phyloP scores from a whole-genome alignment of 53 echinoderm and acorn worm species.

The Paracentrotus lividus region DNA sequence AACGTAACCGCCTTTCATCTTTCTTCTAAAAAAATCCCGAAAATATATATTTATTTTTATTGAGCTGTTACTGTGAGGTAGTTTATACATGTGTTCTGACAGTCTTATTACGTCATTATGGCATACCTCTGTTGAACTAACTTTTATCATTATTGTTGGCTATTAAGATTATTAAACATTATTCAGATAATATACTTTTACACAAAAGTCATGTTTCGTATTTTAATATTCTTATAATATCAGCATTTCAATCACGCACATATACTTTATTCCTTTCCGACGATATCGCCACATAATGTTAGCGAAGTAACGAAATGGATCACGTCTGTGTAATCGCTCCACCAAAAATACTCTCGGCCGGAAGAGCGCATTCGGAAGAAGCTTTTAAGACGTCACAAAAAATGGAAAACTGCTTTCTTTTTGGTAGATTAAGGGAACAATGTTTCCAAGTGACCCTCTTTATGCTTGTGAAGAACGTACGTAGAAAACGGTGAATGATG shows the following conservation, averaged over 20 bases:
- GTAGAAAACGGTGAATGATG: background rate
- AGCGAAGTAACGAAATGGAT: background rate
- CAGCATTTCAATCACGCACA: background rate
- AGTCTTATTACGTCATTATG: too few relatives aligned
- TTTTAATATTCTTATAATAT: background rate
- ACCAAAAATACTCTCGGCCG: background rate
- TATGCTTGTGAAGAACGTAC: too few relatives aligned
- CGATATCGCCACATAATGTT: background rate
- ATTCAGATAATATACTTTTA: too few relatives aligned
- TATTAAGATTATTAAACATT: too few relatives aligned
- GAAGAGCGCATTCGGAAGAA: background rate
- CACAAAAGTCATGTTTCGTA: too few relatives aligned
- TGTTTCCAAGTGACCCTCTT: background rate
- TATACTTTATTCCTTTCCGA: conserved; percentile 2
- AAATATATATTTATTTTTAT: too few relatives aligned
- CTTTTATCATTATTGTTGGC: too few relatives aligned
- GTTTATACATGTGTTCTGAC: too few relatives aligned
- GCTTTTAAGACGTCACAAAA: conserved; percentile 30
- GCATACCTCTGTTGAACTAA: too few relatives aligned
- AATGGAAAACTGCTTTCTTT: background rate
- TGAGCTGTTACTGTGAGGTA: too few relatives aligned
- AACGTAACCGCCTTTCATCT: too few relatives aligned
- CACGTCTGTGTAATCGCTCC: background rate
- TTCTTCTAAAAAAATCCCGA: too few relatives aligned
- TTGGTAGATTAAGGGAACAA: background rate